Evolutionary conservation across 2,888 invertebrate species (phyloP).

Genomic region (Drymonia ruficornis): DNA sequence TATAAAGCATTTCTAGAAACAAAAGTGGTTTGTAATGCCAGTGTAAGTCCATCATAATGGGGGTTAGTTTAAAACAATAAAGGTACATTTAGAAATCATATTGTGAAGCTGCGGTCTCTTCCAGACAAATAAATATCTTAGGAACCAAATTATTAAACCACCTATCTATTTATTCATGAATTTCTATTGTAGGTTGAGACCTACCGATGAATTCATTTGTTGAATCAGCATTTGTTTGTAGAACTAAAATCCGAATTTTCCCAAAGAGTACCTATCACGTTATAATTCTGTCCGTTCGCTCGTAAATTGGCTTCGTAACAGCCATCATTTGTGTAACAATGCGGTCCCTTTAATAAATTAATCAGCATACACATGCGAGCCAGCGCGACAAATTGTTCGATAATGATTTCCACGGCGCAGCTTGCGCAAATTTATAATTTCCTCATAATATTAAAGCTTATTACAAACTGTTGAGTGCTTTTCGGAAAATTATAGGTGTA

Average conservation of each 20-base stretch:
- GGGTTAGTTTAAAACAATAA: too few species aligned
- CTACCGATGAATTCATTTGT: too few species aligned
- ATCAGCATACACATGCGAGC: constrained; percentile 66
- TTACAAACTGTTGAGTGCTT: constrained; percentile 39
- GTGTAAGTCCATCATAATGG: too few species aligned
- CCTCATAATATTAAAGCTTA: constrained; percentile 45
- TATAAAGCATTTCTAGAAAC: too few species aligned
- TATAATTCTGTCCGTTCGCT: neutral
- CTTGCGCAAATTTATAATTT: constrained; percentile 63
- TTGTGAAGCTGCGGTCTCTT: too few species aligned
- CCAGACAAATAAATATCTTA: too few species aligned
- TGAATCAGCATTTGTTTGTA: too few species aligned
- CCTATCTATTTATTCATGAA: too few species aligned
- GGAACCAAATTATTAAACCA: too few species aligned
- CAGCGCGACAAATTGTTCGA: constrained; percentile 66
- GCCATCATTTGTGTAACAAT: constrained; percentile 62
- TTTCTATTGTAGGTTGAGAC: too few species aligned
- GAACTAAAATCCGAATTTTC: neutral
- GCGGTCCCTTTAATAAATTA: constrained; percentile 71
- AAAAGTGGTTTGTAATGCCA: too few species aligned
- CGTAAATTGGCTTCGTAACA: constrained; percentile 14
- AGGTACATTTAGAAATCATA: too few species aligned
- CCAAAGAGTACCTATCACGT: neutral
- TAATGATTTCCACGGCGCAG: constrained; percentile 67
- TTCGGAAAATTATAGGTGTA: constrained; percentile 36